Conservation (phyloP, 1,140 invertebrate species). For the Mylabris phalerata region DNA sequence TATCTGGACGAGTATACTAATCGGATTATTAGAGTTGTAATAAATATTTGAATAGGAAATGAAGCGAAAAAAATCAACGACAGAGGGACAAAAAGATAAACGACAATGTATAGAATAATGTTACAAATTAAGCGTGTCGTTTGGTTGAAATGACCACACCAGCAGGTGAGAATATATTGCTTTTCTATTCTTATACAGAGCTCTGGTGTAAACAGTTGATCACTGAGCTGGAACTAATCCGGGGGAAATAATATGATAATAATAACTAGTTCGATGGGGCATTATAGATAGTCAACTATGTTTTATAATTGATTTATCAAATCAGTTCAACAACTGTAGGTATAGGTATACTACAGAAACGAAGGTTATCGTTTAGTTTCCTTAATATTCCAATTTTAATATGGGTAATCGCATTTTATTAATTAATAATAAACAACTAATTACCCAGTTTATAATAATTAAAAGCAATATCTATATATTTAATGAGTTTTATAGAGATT, state of each 20-base stretch:
- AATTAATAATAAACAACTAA: no score
- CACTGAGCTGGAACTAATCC: constrained; percentile 17
- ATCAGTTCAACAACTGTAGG: no score
- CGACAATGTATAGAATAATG: neutral
- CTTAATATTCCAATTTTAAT: neutral
- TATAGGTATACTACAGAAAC: no score
- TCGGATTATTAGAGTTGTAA: no score
- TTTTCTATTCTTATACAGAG: constrained; percentile 2
- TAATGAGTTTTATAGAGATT: neutral
- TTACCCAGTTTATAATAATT: no score
- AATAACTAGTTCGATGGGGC: no score
- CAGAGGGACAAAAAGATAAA: neutral
- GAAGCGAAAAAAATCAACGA: no score
- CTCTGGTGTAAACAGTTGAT: constrained; percentile 7
- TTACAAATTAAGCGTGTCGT: constrained; percentile 19
- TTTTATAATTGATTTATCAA: no score
- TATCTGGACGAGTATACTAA: no score
- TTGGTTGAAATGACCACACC: constrained; percentile 5
- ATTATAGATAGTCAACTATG: no score
- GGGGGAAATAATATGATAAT: constrained; percentile 1
- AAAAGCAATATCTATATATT: neutral
- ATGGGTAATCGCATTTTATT: neutral
- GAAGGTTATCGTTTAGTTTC: neutral
- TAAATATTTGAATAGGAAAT: no score
- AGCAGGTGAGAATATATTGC: constrained; percentile 20